Evolutionary conservation across 2,113 vertebrate genomes (phyloP).

Genomic region (Hassar affinis): DNA sequence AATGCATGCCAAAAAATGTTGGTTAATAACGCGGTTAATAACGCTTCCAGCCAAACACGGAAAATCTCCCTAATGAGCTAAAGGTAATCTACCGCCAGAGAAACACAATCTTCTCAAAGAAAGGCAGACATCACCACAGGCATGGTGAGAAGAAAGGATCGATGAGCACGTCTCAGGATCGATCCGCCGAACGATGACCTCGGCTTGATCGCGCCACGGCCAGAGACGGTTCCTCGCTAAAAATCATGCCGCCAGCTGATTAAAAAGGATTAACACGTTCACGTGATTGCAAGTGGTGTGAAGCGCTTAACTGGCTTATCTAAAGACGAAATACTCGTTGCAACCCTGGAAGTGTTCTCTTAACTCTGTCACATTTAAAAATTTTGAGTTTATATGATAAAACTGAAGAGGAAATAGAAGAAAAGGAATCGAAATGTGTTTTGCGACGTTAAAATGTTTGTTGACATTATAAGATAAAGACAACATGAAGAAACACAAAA

Average conservation of each 20-base stretch:
- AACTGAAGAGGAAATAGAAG: neutral
- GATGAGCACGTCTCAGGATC: conserved; percentile 39
- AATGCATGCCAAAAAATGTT: neutral
- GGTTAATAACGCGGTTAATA: neutral
- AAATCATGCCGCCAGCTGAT: conserved; percentile 34
- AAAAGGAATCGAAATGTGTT: neutral
- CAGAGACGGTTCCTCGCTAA: conserved; percentile 39
- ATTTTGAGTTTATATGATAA: neutral
- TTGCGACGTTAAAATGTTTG: too few relatives aligned
- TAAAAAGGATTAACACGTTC: conserved; percentile 24
- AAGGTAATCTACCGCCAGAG: neutral
- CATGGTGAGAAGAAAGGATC: conserved; percentile 28
- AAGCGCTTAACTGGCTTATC: conserved; percentile 37
- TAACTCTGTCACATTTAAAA: neutral
- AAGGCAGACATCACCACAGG: neutral
- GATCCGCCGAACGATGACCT: conserved; percentile 37
- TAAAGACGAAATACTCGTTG: conserved; percentile 9
- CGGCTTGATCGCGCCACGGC: conserved; percentile 40
- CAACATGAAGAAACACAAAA: too few relatives aligned
- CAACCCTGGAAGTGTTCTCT: conserved; percentile 13
- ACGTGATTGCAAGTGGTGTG: neutral
- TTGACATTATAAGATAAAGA: too few relatives aligned
- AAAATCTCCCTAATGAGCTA: conserved; percentile 30
- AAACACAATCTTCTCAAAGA: conserved; percentile 28
- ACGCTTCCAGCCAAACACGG: neutral